phyloP scores from a whole-genome alignment of 1,140 invertebrate species.

The Bombus waltoni region DNA sequence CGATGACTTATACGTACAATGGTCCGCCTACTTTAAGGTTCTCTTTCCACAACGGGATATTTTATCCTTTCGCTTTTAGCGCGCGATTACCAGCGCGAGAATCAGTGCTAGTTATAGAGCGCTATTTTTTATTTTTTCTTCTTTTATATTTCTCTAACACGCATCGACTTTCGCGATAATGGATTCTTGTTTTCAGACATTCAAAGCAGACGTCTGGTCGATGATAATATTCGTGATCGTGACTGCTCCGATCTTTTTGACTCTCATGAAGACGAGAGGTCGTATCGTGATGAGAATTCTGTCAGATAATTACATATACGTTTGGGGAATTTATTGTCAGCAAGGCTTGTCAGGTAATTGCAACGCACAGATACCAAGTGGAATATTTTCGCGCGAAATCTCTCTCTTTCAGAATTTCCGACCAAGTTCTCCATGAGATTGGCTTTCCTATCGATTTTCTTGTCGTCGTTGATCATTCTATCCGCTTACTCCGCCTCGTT shows the following conservation, averaged over 20 bases:
- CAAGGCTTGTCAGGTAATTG: conserved; percentile 69
- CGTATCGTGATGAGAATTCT: background rate
- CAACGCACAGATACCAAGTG: background rate
- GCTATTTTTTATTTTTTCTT: too few species aligned
- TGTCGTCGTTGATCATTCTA: conserved; percentile 60
- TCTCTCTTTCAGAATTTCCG: conserved; percentile 60
- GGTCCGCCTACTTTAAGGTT: conserved; percentile 72
- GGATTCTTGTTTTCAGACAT: conserved; percentile 50
- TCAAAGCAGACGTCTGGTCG: conserved; percentile 61
- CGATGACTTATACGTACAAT: conserved; percentile 49
- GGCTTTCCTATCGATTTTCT: conserved; percentile 66
- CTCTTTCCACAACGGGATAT: background rate
- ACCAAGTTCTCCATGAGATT: conserved; percentile 60
- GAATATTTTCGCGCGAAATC: background rate
- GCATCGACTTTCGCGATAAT: background rate
- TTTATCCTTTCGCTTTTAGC: background rate
- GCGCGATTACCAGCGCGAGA: background rate
- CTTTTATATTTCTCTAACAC: too few species aligned
- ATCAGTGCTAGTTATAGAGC: background rate
- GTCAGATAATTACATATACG: conserved; percentile 35
- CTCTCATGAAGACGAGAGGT: conserved; percentile 59
- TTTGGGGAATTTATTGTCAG: conserved; percentile 56
- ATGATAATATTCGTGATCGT: conserved; percentile 57
- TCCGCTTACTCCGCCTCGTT: conserved; percentile 70
- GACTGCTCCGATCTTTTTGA: conserved; percentile 54